These are phyloP conservation scores for Baccha elongata DNA, from an alignment of 2,888 invertebrate species.

Conservation along the genomic window DNA sequence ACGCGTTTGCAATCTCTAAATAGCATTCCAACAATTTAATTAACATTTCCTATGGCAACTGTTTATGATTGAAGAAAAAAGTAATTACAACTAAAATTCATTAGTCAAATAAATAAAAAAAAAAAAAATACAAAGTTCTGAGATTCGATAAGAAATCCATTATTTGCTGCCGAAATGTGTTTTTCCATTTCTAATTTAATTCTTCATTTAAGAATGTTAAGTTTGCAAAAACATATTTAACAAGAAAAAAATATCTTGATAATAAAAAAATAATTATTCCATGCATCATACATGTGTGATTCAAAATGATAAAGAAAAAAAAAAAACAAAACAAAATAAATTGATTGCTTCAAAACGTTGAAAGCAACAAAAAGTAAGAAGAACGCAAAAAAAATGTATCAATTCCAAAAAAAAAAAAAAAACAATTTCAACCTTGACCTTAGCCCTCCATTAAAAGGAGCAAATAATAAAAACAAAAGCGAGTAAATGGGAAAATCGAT, in stretches of 20 bases:
- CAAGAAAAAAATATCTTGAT: not conserved
- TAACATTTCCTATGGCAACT: constrained; percentile 12
- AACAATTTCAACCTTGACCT: not conserved
- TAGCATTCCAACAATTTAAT: not conserved
- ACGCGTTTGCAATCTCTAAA: not conserved
- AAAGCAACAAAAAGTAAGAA: not conserved
- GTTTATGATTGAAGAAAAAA: not conserved
- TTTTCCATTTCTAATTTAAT: not conserved
- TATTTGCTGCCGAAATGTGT: not conserved
- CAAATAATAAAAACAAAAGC: constrained; percentile 14
- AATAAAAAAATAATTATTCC: not conserved
- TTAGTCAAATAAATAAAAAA: not conserved
- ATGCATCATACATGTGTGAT: not conserved
- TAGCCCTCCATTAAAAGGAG: not conserved
- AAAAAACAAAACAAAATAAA: constrained; percentile 2
- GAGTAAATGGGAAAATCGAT: constrained; percentile 18
- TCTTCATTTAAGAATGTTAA: not conserved
- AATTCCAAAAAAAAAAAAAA: not conserved
- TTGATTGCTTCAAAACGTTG: constrained; percentile 1
- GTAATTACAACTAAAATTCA: not conserved
- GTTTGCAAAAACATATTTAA: not conserved
- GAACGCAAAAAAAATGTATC: constrained; percentile 16
- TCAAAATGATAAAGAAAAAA: not conserved
- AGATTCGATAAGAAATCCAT: constrained; percentile 6
- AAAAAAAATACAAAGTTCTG: not conserved